These are phyloP conservation scores for Cataglyphis albicans DNA, from an alignment of 2,888 invertebrate species.

Conservation along the genomic window DNA sequence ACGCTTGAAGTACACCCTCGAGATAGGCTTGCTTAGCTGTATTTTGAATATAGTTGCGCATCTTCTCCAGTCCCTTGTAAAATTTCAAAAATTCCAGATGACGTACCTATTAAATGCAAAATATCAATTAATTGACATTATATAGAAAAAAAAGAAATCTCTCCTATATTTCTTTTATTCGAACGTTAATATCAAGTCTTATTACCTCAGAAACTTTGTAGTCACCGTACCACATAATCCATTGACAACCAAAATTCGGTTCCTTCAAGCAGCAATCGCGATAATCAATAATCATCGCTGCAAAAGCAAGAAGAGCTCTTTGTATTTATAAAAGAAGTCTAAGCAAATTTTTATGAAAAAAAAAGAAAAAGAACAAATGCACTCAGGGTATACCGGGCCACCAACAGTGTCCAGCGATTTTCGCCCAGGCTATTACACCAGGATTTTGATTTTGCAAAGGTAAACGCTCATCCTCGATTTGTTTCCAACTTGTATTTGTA, in stretches of 20 bases:
- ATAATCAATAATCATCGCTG: constrained; percentile 82
- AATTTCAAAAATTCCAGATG: constrained; percentile 75
- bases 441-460: constrained; percentile 80
- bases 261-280: constrained; percentile 81
- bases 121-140: constrained; percentile 4
- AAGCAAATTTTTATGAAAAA: not conserved
- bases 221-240: constrained; percentile 85
- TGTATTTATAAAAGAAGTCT: not conserved
- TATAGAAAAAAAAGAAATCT: not conserved
- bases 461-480: constrained; percentile 67
- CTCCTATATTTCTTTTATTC: not conserved
- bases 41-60: constrained; percentile 71
- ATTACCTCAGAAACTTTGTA: constrained; percentile 81
- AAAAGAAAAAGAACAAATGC: not conserved
- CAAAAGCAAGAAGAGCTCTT: constrained; percentile 26
- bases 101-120: constrained; percentile 70
- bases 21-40: constrained; percentile 72
- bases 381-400: constrained; percentile 80
- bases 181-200: constrained; percentile 12
- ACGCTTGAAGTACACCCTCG: constrained; percentile 75
- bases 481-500: constrained; percentile 32
- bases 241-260: constrained; percentile 81
- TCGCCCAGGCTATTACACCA: constrained; percentile 82
- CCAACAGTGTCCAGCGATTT: constrained; percentile 80
- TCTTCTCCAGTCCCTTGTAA: constrained; percentile 74